Conservation (phyloP, 1,140 invertebrate genomes). For the Lasioglossum albipes region DNA sequence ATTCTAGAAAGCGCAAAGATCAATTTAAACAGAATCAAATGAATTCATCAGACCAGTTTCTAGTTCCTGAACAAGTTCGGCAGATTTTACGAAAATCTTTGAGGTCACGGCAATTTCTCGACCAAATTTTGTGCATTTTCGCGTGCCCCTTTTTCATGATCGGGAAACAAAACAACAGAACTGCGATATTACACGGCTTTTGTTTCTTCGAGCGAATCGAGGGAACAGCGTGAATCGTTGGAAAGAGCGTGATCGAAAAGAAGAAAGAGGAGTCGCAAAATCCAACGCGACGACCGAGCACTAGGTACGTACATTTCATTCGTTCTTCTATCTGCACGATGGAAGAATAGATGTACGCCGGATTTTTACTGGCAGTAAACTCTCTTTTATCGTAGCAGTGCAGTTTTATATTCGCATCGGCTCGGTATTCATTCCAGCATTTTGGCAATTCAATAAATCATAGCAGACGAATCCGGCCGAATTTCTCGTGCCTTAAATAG, state of each 20-base stretch:
- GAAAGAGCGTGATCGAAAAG: neutral
- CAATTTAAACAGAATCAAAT: too few species aligned
- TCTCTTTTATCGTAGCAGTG: conserved; percentile 52
- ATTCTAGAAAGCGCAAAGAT: too few species aligned
- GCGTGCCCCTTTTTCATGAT: neutral
- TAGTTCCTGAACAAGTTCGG: too few species aligned
- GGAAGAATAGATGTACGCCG: neutral
- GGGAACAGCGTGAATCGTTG: conserved; percentile 25
- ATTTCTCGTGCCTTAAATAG: neutral
- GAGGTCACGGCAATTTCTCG: conserved; percentile 18
- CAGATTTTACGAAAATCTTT: too few species aligned
- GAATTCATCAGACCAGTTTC: too few species aligned
- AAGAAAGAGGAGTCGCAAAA: neutral
- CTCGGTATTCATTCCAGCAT: neutral
- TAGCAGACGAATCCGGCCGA: neutral
- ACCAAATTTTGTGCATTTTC: neutral
- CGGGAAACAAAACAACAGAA: conserved; percentile 14
- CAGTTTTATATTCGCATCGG: conserved; percentile 37
- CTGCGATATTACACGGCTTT: conserved; percentile 42
- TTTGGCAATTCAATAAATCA: conserved; percentile 48
- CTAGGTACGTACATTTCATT: conserved; percentile 49
- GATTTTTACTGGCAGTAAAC: conserved; percentile 62
- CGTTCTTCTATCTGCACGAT: conserved; percentile 19
- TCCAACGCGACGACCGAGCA: conserved; percentile 10
- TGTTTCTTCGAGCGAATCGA: conserved; percentile 34